Conservation (phyloP, 2,797 vertebrate genomes). For the Poecilia gillii region DNA sequence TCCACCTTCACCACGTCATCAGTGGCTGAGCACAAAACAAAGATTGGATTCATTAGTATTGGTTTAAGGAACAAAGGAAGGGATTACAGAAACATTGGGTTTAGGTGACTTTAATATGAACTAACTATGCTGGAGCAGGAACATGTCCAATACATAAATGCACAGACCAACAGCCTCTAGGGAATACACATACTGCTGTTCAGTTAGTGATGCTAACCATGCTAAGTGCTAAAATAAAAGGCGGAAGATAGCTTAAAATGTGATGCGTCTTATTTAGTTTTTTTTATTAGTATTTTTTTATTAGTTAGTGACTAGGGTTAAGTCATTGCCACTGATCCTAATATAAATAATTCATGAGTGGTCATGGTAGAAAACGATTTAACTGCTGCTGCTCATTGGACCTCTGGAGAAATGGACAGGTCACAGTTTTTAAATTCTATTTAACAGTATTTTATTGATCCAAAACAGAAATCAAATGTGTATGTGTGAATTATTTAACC, state of each 20-base stretch:
- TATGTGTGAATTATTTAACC: too few relatives aligned
- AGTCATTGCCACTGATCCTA: not conserved
- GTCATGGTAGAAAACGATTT: not conserved
- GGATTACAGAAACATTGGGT: not conserved
- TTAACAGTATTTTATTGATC: too few relatives aligned
- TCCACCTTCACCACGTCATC: conserved; percentile 98
- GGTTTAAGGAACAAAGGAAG: not conserved
- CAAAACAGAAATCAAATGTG: too few relatives aligned
- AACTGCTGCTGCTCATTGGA: not conserved
- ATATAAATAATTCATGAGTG: not conserved
- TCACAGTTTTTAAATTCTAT: not conserved
- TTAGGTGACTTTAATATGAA: conserved; percentile 17
- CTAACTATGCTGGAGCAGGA: not conserved
- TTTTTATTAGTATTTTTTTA: not conserved
- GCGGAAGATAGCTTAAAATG: not conserved
- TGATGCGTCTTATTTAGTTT: too few relatives aligned
- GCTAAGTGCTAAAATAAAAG: not conserved
- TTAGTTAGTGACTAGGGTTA: not conserved
- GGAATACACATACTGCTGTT: not conserved
- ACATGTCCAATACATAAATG: not conserved
- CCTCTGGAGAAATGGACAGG: not conserved
- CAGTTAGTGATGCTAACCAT: not conserved
- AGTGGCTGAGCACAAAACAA: conserved; percentile 85
- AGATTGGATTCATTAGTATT: conserved; percentile 13
- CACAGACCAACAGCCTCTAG: not conserved